A percentile compares a stretch with the other conserved stretches of the same genome.
Conservation (phyloP, 2,113 vertebrate species). For the Trachemys scripta region DNA sequence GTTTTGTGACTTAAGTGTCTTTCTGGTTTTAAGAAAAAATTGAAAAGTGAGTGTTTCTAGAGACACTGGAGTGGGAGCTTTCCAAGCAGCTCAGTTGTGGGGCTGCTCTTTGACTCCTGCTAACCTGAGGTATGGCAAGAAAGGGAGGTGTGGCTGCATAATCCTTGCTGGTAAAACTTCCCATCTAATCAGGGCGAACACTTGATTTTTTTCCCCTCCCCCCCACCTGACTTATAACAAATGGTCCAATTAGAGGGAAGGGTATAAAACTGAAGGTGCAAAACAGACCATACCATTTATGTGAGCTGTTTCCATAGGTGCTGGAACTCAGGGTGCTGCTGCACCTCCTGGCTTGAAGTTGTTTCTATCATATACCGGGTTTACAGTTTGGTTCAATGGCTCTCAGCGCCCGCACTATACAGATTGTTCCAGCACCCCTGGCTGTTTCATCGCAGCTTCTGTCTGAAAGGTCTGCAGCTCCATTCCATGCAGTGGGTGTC, state of each 20-base stretch:
- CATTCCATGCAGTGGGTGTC: background rate
- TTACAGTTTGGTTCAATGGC: too few relatives aligned
- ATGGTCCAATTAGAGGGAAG: background rate
- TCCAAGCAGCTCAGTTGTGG: background rate
- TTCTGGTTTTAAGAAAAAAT: background rate
- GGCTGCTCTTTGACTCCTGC: background rate
- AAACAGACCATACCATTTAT: background rate
- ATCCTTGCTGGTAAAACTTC: background rate
- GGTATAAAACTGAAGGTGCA: background rate
- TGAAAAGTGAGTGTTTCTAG: background rate
- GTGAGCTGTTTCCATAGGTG: background rate
- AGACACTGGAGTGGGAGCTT: background rate
- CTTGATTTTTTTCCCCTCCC: background rate
- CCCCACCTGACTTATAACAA: rapidly evolving
- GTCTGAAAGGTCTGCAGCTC: background rate
- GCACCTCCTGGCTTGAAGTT: too few relatives aligned
- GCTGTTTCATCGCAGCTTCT: background rate
- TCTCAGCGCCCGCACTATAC: too few relatives aligned
- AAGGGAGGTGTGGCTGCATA: background rate
- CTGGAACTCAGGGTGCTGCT: too few relatives aligned
- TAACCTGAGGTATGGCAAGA: background rate
- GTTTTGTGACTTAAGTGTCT: background rate
- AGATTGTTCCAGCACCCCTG: too few relatives aligned
- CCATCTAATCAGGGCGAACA: background rate
- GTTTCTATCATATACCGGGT: too few relatives aligned